These are phyloP conservation scores for Nesometra sesokonis DNA, from an alignment of 35 echinoderm and acorn worm genomes.

Conservation along the genomic window DNA sequence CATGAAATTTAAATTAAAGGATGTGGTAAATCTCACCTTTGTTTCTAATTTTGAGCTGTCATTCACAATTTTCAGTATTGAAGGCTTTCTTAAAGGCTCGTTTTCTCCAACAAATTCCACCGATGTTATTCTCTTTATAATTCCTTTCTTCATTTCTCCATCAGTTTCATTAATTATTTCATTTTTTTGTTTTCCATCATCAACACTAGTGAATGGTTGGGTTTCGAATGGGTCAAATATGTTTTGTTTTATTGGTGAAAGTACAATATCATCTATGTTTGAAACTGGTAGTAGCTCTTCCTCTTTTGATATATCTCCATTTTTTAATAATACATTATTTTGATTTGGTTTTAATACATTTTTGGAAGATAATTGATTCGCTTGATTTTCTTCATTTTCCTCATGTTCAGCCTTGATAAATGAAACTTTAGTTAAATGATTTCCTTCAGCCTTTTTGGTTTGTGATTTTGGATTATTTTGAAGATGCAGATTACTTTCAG, in stretches of 20 bases:
- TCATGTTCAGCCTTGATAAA: no score
- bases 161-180: not conserved
- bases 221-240: not conserved
- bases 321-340: not conserved
- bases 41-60: not conserved
- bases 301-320: not conserved
- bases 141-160: constrained; percentile 16
- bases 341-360: not conserved
- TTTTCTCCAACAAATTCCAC: constrained; percentile 48
- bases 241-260: not conserved
- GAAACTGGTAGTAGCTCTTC: constrained; percentile 1
- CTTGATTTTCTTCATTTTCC: not conserved
- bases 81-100: constrained; percentile 42
- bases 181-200: not conserved
- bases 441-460: no score
- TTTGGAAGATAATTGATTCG: not conserved
- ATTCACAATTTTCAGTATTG: constrained; percentile 9
- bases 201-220: no score
- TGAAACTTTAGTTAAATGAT: no score
- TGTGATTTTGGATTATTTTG: not conserved
- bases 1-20: no score
- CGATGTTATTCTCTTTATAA: constrained; percentile 32
- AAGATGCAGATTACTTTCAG: not conserved
- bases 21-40: not conserved
- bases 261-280: constrained; percentile 8